These are phyloP conservation scores for Enteromius argenteus DNA, from an alignment of 2,797 vertebrate genomes.

Conservation along the genomic window DNA sequence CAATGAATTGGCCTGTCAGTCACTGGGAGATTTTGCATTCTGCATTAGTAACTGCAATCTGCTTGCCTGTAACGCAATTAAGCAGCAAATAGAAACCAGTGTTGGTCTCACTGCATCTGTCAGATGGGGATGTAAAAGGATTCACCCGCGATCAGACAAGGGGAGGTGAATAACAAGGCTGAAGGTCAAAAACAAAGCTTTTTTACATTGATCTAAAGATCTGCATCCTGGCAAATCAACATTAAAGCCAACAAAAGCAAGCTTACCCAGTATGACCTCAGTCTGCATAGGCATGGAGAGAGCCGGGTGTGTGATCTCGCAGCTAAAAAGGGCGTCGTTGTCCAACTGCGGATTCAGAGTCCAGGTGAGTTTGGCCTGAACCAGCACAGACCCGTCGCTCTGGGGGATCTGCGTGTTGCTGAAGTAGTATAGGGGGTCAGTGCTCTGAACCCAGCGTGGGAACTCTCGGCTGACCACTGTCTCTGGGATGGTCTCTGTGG, in stretches of 20 bases:
- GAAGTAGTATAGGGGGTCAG: conserved; percentile 92
- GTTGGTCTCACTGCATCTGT: conserved; percentile 75
- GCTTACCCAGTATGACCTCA: conserved; percentile 92
- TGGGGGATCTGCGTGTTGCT: conserved; percentile 88
- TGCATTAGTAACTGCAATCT: conserved; percentile 75
- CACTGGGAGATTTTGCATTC: conserved; percentile 72
- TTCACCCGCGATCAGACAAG: conserved; percentile 23
- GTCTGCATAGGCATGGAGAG: conserved; percentile 99
- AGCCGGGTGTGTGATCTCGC: conserved; percentile 95
- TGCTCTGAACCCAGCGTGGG: conserved; percentile 93
- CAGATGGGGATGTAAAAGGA: conserved; percentile 67
- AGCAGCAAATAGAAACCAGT: conserved; percentile 78
- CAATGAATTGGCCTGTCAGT: conserved; percentile 82
- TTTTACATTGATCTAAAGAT: background rate
- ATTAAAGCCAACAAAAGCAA: background rate
- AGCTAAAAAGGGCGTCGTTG: conserved; percentile 97
- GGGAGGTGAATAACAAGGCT: conserved; percentile 35
- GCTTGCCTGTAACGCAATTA: conserved; percentile 79
- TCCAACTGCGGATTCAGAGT: conserved; percentile 98
- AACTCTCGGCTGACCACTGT: conserved; percentile 97
- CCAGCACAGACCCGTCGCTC: conserved; percentile 94
- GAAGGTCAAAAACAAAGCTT: conserved; percentile 27
- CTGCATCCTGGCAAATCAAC: background rate
- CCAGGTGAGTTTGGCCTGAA: conserved; percentile 94
- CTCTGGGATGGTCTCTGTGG: conserved; percentile 90